Percentiles rank a stretch among this genome's conserved stretches.
Evolutionary conservation across 2,797 vertebrate species (phyloP).

Genomic region (Urocyon cinereoargenteus): DNA sequence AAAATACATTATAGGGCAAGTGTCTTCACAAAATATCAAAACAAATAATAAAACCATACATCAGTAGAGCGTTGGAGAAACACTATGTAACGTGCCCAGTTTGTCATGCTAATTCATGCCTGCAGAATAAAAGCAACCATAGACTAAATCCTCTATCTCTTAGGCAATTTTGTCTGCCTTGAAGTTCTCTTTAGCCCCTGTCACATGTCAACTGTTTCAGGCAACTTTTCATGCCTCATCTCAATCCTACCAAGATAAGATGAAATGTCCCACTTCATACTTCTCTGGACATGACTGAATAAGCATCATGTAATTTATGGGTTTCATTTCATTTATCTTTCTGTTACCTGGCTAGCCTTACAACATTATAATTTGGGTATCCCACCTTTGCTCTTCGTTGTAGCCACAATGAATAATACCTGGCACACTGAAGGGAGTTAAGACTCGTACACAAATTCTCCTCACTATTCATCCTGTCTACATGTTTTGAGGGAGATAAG

Average conservation of each 20-base stretch:
- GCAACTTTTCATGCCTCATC: background rate
- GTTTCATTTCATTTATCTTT: background rate
- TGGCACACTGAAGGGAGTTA: background rate
- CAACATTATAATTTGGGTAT: background rate
- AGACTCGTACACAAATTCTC: background rate
- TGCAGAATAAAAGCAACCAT: background rate
- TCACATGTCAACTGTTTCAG: background rate
- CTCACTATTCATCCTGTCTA: background rate
- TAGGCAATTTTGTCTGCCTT: background rate
- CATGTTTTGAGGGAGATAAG: background rate
- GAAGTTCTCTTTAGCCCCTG: background rate
- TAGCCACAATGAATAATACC: background rate
- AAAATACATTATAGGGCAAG: background rate
- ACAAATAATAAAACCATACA: background rate
- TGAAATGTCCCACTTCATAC: background rate
- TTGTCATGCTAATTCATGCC: background rate
- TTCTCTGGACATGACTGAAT: background rate
- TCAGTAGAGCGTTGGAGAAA: background rate
- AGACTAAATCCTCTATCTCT: background rate
- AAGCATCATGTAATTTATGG: background rate
- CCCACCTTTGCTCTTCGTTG: background rate
- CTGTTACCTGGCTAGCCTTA: background rate
- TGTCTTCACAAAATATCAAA: background rate
- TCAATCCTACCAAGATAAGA: background rate
- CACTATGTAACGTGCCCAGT: background rate